Evolutionary conservation across 2,888 invertebrate species (phyloP).

Genomic region (Exephanes ischioxanthus): DNA sequence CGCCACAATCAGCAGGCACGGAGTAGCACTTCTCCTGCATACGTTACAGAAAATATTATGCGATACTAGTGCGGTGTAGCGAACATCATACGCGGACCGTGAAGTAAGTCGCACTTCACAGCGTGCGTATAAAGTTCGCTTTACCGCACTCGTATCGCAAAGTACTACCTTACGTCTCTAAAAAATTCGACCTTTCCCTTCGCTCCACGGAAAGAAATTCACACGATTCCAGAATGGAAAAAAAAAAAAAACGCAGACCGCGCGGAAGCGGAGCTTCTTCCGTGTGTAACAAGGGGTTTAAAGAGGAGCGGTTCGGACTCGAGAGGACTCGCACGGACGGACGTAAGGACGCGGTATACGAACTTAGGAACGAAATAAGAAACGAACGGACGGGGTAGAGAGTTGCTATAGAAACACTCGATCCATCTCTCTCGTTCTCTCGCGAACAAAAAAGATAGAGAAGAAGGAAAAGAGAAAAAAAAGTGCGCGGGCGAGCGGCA

Average conservation of each 20-base stretch:
- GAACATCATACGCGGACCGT: too few species aligned
- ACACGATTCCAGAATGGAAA: conserved; percentile 5
- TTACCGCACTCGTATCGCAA: too few species aligned
- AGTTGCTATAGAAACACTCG: conserved; percentile 89
- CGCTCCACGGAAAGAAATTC: conserved; percentile 17
- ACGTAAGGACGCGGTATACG: conserved; percentile 63
- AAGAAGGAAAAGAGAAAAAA: conserved; percentile 53
- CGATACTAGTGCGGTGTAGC: too few species aligned
- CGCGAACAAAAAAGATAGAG: conserved; percentile 32
- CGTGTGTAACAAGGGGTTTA: background rate
- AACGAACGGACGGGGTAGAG: conserved; percentile 80
- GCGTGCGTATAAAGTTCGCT: too few species aligned
- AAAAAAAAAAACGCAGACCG: background rate
- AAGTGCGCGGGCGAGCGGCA: conserved; percentile 26
- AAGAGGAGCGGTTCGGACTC: conserved; percentile 68
- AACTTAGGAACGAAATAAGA: conserved; percentile 61
- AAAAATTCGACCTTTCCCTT: conserved; percentile 5
- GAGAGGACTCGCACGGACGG: conserved; percentile 71
- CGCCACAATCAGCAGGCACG: too few species aligned
- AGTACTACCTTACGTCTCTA: too few species aligned
- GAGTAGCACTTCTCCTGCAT: too few species aligned
- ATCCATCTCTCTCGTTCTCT: conserved; percentile 82
- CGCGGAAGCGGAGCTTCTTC: conserved; percentile 1
- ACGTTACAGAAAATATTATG: too few species aligned
- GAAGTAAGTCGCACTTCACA: too few species aligned